These are phyloP conservation scores for Myotis vivesi DNA, from an alignment of 2,797 vertebrate species.

Conservation along the genomic window DNA sequence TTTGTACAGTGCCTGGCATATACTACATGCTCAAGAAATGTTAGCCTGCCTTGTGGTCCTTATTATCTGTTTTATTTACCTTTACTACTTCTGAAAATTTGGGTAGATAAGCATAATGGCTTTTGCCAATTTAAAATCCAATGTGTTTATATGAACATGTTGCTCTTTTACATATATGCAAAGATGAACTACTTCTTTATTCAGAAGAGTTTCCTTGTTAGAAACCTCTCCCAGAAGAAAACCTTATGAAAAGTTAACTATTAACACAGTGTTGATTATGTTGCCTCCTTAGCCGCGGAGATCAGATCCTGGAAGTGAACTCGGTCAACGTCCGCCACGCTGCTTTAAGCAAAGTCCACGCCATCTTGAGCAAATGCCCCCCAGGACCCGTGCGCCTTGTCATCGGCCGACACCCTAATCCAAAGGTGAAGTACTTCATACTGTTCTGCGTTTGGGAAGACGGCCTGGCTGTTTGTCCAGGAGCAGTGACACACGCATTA, in stretches of 20 bases:
- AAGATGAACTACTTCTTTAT: slow-evolving; percentile 16
- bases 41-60: background rate
- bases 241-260: background rate
- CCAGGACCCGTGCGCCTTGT: slow-evolving; percentile 95
- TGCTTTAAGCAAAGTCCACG: slow-evolving; percentile 93
- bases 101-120: background rate
- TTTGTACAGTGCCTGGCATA: background rate
- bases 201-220: background rate
- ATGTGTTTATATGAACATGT: background rate
- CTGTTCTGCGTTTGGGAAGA: background rate
- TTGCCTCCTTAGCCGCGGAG: slow-evolving; percentile 89
- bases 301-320: slow-evolving; percentile 97
- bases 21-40: background rate
- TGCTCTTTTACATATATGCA: background rate
- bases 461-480: background rate
- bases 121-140: slow-evolving; percentile 33
- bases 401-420: slow-evolving; percentile 95
- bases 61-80: background rate
- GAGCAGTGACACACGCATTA: background rate
- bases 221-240: background rate
- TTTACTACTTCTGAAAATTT: slow-evolving; percentile 39
- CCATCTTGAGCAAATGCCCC: slow-evolving; percentile 95
- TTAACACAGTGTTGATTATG: background rate
- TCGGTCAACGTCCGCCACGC: slow-evolving; percentile 93
- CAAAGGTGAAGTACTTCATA: slow-evolving; percentile 87